Base-by-base conservation (phyloP, 2,888 invertebrate genomes). In the Synanthedon tipuliformis region DNA sequence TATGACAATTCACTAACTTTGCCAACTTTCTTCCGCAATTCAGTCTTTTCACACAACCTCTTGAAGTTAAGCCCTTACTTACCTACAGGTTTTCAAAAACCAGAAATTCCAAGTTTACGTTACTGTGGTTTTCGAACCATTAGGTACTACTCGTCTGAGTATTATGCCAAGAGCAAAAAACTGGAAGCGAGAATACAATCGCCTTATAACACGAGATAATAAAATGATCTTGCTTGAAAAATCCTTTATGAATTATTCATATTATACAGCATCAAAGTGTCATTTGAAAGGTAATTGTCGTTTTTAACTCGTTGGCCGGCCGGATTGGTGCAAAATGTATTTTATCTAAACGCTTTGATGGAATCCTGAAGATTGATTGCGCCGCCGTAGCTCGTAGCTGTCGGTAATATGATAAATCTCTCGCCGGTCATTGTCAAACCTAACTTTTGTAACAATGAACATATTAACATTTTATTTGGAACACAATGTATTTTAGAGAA, bases 1-100 rank as follows among this genome's bases (percentile, higher is more conserved):
- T 55, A 58, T 55, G 56, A 10, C 49, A 49, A 23, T 23, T 23
- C 23, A 12, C 15, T 12, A 49, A 49, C 49, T 49, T 49, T 49
- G 16, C 7, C 49, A 49, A 49, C 18, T 49, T 16, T 12, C 23
- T 45, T 49, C 49, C 8, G 15, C 16, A 49, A 16, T 23, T 49
- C 23, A 49, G 10, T 49, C 12, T 49, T 15, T 49, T 49, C 16
- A 49, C 16, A 49, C 18, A 16, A 13, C 49, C 41, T 45, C 13
- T 45, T 45, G 13, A 13, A 15, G 15, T 13, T 45, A n/a, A 45
- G 13, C 13, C 45, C 15, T 13, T 45, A 23, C 23, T 4, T 23
- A 23, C 4, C 5, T 23, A 45, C 10, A 34, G 34, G 34, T 34
- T 34, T 10, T 10, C 5, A 1, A 5, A 23, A 23, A 34, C 8